phyloP scores from a whole-genome alignment of 2,797 vertebrate genomes.

The Chlorospingus flavigularis region DNA sequence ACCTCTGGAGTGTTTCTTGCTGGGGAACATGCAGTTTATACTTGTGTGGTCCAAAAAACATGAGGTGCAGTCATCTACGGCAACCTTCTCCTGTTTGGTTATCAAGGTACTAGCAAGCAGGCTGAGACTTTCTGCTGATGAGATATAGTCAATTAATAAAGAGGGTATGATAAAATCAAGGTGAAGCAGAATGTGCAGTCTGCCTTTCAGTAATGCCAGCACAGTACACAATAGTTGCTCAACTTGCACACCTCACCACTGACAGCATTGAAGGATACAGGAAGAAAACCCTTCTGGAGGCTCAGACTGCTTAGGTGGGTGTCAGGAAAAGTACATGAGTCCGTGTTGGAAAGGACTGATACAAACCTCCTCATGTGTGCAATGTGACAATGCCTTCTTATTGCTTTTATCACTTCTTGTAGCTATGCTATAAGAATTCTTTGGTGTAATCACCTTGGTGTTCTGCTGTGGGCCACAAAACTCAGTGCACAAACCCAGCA shows the following conservation, averaged over 20 bases:
- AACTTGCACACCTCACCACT: neutral
- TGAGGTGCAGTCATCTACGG: accelerated
- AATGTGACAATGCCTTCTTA: neutral
- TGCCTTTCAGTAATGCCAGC: neutral
- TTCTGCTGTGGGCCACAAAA: neutral
- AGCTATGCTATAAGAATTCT: neutral
- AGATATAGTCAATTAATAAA: neutral
- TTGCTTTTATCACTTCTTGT: neutral
- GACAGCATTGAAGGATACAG: neutral
- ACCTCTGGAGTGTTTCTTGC: neutral
- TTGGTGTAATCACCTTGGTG: neutral
- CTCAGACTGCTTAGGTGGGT: neutral
- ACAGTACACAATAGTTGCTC: neutral
- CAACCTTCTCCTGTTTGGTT: neutral
- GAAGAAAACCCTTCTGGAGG: neutral
- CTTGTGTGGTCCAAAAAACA: neutral
- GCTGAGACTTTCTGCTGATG: neutral
- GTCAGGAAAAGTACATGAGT: neutral
- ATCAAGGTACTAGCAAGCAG: neutral
- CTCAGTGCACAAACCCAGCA: neutral
- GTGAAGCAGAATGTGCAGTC: neutral
- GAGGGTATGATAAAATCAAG: neutral
- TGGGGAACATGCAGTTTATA: neutral
- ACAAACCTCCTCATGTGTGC: neutral
- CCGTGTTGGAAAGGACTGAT: neutral